Evolutionary conservation across 2,797 vertebrate species (phyloP).

Genomic region (Parotocinclus haroldoi): DNA sequence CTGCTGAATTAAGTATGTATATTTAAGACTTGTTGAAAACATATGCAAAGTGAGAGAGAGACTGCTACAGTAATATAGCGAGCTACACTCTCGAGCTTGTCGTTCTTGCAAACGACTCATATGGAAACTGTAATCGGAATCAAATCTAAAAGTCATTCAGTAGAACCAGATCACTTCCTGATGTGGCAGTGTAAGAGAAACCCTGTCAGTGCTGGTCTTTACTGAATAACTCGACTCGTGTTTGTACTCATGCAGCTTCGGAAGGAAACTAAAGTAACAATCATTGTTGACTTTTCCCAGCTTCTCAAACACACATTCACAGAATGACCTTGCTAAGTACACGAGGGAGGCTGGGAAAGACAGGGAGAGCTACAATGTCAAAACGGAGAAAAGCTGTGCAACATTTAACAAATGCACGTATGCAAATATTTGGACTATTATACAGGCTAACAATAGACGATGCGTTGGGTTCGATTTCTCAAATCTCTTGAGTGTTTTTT

Average conservation of each 20-base stretch:
- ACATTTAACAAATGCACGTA: background rate
- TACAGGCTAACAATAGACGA: background rate
- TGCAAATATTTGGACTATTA: background rate
- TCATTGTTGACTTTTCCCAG: slow-evolving; percentile 66
- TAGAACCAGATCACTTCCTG: background rate
- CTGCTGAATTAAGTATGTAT: too few relatives aligned
- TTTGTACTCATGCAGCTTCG: slow-evolving; percentile 5
- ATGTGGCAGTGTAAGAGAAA: background rate
- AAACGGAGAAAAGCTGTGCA: background rate
- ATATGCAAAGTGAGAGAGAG: too few relatives aligned
- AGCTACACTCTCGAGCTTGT: too few relatives aligned
- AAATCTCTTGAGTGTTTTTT: slow-evolving; percentile 2
- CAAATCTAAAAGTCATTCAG: too few relatives aligned
- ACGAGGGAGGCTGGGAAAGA: background rate
- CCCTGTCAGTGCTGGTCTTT: background rate
- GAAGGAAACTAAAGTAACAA: slow-evolving; percentile 32
- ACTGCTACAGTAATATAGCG: too few relatives aligned
- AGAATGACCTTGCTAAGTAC: slow-evolving; percentile 50
- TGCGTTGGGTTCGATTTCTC: background rate
- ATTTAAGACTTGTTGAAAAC: too few relatives aligned
- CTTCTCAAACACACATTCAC: slow-evolving; percentile 51
- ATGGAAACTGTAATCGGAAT: too few relatives aligned
- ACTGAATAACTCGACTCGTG: background rate
- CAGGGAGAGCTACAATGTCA: background rate
- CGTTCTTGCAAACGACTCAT: too few relatives aligned